Conservation (phyloP, 2,888 invertebrate species). For the Nezara viridula region DNA sequence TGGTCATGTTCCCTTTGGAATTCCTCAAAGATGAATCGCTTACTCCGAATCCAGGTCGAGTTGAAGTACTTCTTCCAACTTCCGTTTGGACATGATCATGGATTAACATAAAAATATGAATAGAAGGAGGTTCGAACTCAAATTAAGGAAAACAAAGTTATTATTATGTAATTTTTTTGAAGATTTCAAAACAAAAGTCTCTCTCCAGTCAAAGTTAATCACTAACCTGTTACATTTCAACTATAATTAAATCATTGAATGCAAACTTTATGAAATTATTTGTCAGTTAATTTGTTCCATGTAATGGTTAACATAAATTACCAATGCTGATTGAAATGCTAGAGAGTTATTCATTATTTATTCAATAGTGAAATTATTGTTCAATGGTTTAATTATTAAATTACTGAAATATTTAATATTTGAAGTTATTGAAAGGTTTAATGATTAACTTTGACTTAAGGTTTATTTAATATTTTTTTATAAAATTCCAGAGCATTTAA, state of each 20-base stretch:
- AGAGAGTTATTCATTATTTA: neutral
- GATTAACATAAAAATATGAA: neutral
- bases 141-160: neutral
- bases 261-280: neutral
- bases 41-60: conserved; percentile 85
- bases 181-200: neutral
- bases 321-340: neutral
- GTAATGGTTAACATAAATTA: neutral
- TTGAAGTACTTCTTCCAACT: conserved; percentile 94
- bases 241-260: neutral
- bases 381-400: neutral
- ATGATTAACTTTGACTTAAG: neutral
- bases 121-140: no score
- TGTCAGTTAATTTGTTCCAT: neutral
- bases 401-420: no score
- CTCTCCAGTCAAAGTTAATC: neutral
- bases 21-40: conserved; percentile 91
- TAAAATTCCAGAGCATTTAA: neutral
- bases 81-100: conserved; percentile 87
- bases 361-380: no score
- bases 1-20: conserved; percentile 90
- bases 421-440: no score
- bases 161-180: neutral
- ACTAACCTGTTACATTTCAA: neutral
- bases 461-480: neutral